Evolutionary conservation across 2,113 vertebrate species (phyloP), one percentile per base, ranked within the genome.

Genomic region (Neodontobutis hainanensis): DNA sequence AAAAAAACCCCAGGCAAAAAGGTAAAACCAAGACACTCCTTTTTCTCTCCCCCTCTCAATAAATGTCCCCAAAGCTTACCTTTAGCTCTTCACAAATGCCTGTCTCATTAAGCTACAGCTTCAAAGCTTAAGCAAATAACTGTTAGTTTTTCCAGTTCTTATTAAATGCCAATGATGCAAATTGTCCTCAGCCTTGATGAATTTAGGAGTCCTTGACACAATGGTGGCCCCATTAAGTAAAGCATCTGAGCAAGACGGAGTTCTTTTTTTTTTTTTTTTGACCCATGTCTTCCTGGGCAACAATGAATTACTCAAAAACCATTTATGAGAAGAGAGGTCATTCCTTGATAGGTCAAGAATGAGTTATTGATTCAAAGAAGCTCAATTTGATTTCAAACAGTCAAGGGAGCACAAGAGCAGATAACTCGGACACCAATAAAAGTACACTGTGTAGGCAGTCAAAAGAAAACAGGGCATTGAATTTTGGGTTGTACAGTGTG

Each of bases 331-430:
- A 47, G 75, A 11, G 46, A 64, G 27, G 60, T 69, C 58, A 38
- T 38, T 19, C 70, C 76, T 16, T 72, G 69, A 52, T 62, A 36
- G 63, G 58, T 78, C 68, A 77, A 70, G 59, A 77, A 81, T 76
- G 64, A 75, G 59, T 50, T 79, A 82, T 86, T 82, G 78, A 87
- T 80, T 81, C 48, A 27, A 51, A 35, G 42, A 79, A 53, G 58
- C 58, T 80, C 72, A 60, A 85, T 87, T 69, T 65, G 73, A 90
- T 87, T 90, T 72, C 38, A 80, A 73, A 85, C 68, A 74, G 60
- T 62, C 11, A 57, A 56, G 64, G 69, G 65, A 72, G 61, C 46
- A 61, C 65, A 86, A 81, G 8, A 62, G 67, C 67, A 61, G 63
- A 68, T 77, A 84, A 77, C 61, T 36, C 58, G 80, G 77, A 77